Evolutionary conservation across 2,888 invertebrate species (phyloP), one percentile per base, ranked within the genome.

Genomic region (Orgyia antiqua): DNA sequence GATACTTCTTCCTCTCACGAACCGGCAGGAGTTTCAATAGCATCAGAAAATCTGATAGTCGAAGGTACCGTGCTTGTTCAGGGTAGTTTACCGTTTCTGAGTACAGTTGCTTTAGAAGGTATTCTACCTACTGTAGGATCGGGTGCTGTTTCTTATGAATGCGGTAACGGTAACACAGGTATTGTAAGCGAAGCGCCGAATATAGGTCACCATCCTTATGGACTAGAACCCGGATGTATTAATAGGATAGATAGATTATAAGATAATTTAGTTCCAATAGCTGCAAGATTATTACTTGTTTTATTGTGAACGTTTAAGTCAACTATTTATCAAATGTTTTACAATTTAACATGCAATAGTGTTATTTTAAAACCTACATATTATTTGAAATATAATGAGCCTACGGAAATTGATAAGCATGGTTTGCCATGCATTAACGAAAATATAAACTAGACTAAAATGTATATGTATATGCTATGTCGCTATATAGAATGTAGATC

Each of bases 31-130:
- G 43, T 58, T 1, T 28, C 42, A 0, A 38, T 57, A 30, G 42
- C 49, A 8, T 52, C 70, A 1, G 68, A 68, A 1, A 41, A 58
- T 6, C 34, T 69, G 15, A 21, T 61, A 1, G 60, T 67, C 10
- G 58, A 58, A 12, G 68, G 68, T 1, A 32, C 39, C 5, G 54
- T 68, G 5, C 31, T 52, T 2, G 68, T 68, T 0, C 26, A 39
- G 2, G 68, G 68, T 0, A 54, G 40, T 1, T 24, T 68, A 19
- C 68, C 68, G 1, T 67, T 68, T 34, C 24, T 53, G 4, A 57
- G 66, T 12, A 50, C 67, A 1, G 63, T 69, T 7, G 48, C 47
- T n/a, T 26, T 68, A 2, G 62, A 58, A 9, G 68, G 69, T 2
- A n/a, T 48, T 0, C 24, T 68, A 2, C 64, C 63, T 7, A 38